Conservation (phyloP, 2,797 vertebrate species). For the Apogon talboti region DNA sequence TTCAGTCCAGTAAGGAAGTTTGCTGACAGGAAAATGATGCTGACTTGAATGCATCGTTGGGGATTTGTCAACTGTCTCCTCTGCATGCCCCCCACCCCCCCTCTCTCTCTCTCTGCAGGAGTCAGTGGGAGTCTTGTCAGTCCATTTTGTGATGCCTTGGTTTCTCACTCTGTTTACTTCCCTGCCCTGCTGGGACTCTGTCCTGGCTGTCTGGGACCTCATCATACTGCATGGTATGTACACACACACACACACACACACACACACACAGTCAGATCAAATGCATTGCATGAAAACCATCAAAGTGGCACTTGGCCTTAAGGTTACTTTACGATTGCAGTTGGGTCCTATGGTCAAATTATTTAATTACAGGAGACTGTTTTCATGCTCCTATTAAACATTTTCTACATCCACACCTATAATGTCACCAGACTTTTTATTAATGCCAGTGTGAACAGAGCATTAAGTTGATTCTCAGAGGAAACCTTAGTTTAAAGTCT, state of each 20-base stretch:
- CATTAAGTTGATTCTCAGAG: too few species aligned
- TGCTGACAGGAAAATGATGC: background rate
- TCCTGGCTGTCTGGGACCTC: conserved; percentile 83
- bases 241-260: background rate
- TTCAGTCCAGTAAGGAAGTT: background rate
- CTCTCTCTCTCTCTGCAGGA: conserved; percentile 64
- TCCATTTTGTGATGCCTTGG: conserved; percentile 83
- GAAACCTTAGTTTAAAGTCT: too few species aligned
- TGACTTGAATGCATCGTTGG: conserved; percentile 11
- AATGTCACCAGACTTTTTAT: background rate
- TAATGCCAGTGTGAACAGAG: background rate
- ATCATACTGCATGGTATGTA: conserved; percentile 80
- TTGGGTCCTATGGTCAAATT: conserved; percentile 1
- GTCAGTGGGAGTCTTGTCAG: conserved; percentile 74
- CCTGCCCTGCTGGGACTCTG: conserved; percentile 86
- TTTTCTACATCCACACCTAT: background rate
- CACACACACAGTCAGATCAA: conserved; percentile 6
- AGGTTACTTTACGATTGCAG: background rate
- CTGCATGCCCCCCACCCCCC: background rate
- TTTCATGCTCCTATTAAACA: background rate
- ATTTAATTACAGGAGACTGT: background rate
- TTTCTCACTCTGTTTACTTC: conserved; percentile 85
- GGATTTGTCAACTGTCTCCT: conserved; percentile 17
- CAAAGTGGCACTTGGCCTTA: too few species aligned
- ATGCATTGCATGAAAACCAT: too few species aligned